Evolutionary conservation across 2,888 invertebrate genomes (phyloP), one percentile per base, ranked within the genome.

Genomic region (Synergus gifuensis): DNA sequence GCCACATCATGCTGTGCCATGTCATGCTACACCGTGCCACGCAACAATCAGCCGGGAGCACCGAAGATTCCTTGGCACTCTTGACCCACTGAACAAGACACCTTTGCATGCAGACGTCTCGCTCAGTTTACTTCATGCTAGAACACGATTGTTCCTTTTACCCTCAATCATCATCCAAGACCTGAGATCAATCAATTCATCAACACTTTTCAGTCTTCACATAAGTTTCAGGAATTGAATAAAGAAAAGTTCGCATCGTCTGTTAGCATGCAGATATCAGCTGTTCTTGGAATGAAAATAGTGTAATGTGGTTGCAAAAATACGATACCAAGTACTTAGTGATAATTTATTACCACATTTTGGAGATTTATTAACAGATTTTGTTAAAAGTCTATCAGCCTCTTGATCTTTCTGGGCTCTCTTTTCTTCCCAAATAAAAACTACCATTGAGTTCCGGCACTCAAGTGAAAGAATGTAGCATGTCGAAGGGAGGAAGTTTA

Each of bases 71-170:
- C 89, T 89, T 88, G 88, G 85, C 88, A 90, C 90, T 91, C 88
- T 90, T 91, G 91, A 91, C 91, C 91, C 87, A 91, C 84, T 91
- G 90, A 90, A 91, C 88, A 86, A 89, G 88, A 89, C 89, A 88
- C 89, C 86, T 88, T 89, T 89, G 88, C 89, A 89, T 89, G 88
- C 83, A 84, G 85, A 82, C 83, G 83, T 86, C 78, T 85, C 87
- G 85, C 87, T 87, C 86, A 87, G 81, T 85, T 83, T 84, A 80
- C 86, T 83, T 82, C 85, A 78, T 63, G 22, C 63, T 76, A 22
- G 76, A 60, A 60, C 58, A 62, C 76, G 58, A 76, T 73, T 54
- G 28, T 73, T 73, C 73, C 67, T 44, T 49, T 28, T 22, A 9
- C 28, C 49, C 16, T 36, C 49, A 28, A 36, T 46, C 36, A 54